phyloP scores from a whole-genome alignment of 2,797 vertebrate species.

The Eulemur rubriventer region DNA sequence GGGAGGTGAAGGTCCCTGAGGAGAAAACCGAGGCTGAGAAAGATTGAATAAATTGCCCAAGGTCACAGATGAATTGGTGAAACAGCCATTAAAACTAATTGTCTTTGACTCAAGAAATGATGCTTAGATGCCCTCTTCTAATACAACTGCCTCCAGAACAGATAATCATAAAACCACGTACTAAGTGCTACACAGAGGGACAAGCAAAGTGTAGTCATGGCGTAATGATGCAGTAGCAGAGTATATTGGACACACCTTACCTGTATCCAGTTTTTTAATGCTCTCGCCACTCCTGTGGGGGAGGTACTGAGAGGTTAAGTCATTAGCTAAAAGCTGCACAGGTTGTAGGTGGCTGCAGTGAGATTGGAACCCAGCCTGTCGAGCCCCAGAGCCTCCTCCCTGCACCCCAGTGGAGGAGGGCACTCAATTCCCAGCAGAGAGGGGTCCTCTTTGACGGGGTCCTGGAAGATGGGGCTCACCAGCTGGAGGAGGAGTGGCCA shows the following conservation, averaged over 20 bases:
- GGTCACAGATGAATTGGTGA: not conserved
- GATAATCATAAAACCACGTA: not conserved
- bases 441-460: not conserved
- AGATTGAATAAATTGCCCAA: not conserved
- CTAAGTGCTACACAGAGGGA: not conserved
- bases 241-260: not conserved
- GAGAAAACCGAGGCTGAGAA: not conserved
- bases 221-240: rapidly evolving
- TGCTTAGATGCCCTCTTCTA: not conserved
- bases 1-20: not conserved
- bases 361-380: too few species aligned
- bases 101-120: not conserved
- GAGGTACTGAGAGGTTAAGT: not conserved
- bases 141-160: not conserved
- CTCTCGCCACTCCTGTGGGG: not conserved
- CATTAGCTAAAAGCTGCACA: not conserved
- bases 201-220: not conserved
- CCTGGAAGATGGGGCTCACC: not conserved
- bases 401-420: not conserved
- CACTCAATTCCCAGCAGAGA: not conserved
- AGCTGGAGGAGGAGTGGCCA: not conserved
- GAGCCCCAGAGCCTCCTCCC: not conserved
- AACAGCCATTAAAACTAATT: not conserved
- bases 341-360: not conserved
- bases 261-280: not conserved